Evolutionary conservation across 2,888 invertebrate species (phyloP).

Genomic region (Allophyes oxyacanthae): DNA sequence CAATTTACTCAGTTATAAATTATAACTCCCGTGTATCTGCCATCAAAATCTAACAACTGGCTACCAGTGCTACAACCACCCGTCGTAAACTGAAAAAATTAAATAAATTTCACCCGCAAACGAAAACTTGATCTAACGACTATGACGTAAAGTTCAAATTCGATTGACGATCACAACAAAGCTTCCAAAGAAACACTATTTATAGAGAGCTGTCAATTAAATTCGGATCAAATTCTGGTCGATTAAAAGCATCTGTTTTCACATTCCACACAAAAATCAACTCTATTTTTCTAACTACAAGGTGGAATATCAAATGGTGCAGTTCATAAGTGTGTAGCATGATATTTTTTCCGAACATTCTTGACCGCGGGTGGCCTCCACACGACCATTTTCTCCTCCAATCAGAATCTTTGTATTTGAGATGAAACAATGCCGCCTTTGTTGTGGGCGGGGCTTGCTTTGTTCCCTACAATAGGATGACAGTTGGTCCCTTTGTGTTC

Average conservation of each 20-base stretch:
- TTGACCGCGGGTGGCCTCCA: slow-evolving; percentile 69
- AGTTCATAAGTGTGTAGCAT: slow-evolving; percentile 52
- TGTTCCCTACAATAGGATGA: slow-evolving; percentile 87
- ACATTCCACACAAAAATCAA: slow-evolving; percentile 38
- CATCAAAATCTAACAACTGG: slow-evolving; percentile 43
- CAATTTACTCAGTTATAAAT: slow-evolving; percentile 36
- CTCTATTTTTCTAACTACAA: slow-evolving; percentile 1
- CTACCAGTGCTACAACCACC: slow-evolving; percentile 32
- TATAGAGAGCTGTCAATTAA: slow-evolving; percentile 80
- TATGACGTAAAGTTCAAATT: slow-evolving; percentile 5
- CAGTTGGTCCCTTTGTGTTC: slow-evolving; percentile 80
- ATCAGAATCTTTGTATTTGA: slow-evolving; percentile 65
- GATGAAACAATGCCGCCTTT: slow-evolving; percentile 86
- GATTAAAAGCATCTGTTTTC: slow-evolving; percentile 72
- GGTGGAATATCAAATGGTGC: slow-evolving; percentile 20
- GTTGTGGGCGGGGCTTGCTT: slow-evolving; percentile 79
- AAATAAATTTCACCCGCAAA: slow-evolving; percentile 3
- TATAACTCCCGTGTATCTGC: slow-evolving; percentile 51
- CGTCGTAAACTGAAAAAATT: slow-evolving; percentile 45
- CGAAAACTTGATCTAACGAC: slow-evolving; percentile 2
- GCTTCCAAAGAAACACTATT: slow-evolving; percentile 62
- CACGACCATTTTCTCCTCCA: slow-evolving; percentile 69
- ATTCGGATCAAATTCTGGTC: slow-evolving; percentile 73
- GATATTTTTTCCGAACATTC: slow-evolving; percentile 71
- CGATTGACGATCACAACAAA: slow-evolving; percentile 23